Evolutionary conservation across 2,888 invertebrate species (phyloP), one percentile per base, ranked within the genome.

Genomic region (Synergus japonicus): DNA sequence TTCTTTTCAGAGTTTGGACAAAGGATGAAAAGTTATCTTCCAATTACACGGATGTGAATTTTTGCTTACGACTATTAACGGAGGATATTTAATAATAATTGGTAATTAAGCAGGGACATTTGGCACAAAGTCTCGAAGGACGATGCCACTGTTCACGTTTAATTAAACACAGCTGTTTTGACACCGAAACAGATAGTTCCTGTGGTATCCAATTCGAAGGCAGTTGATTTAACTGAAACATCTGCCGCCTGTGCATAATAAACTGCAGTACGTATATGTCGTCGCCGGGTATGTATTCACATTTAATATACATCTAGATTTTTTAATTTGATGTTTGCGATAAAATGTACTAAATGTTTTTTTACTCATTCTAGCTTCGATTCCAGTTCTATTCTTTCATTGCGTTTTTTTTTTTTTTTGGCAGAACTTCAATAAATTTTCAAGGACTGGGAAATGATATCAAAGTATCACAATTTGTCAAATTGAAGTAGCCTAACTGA

Each of bases 201-300:
- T 77, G 81, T 76, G 79, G 77, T 63, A 78, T 73, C 37, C 77
- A 63, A 81, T 83, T 83, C 79, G 83, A 82, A 82, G 81, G 82
- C 78, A 81, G 88, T 89, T 90, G 89, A 90, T 90, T 90, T 90
- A 89, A 89, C 87, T 86, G 87, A 84, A 90, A 89, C 90, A 90
- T 90, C 89, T 90, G 90, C 88, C 82, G 86, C 88, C 84, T 84
- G 86, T 84, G 87, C 85, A 86, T 84, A 83, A 85, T 87, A 86
- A 85, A 83, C 81, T 77, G 77, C 77, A 67, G 83, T 81, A 67
- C 43, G 37, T 73, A 54, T 54, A 54, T 54, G 37, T 41, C 54
- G 54, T 73, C 37, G 69, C 9, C n/a, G 41, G 41, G 41, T n/a
- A 54, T 54, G 41, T 49, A 54, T 73, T 73, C 49, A 54, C 54